Evolutionary conservation across 2,888 invertebrate genomes (phyloP).

Genomic region (Drosophila cognata): DNA sequence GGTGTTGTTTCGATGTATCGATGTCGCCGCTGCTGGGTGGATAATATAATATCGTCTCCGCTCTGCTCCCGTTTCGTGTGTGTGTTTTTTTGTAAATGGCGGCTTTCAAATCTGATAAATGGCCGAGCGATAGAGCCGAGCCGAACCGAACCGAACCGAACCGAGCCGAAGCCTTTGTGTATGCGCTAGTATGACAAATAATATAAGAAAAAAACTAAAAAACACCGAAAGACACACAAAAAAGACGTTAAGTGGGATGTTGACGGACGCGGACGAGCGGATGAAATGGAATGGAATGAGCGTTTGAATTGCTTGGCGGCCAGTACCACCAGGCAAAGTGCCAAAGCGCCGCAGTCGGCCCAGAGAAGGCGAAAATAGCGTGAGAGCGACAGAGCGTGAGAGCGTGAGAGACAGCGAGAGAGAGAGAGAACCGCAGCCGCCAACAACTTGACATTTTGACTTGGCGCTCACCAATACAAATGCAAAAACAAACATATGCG

Average conservation of each 20-base stretch:
- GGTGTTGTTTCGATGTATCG: constrained; percentile 52
- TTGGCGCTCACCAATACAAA: constrained; percentile 47
- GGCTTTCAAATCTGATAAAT: constrained; percentile 70
- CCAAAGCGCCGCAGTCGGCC: constrained; percentile 66
- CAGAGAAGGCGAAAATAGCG: constrained; percentile 40
- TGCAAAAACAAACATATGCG: constrained; percentile 8
- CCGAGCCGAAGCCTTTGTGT: constrained; percentile 52
- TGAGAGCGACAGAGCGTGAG: constrained; percentile 26
- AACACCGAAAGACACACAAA: constrained; percentile 22
- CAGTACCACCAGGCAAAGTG: constrained; percentile 60
- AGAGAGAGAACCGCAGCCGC: constrained; percentile 22
- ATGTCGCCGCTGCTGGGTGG: constrained; percentile 70
- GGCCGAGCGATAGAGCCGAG: constrained; percentile 35
- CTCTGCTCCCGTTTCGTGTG: constrained; percentile 64
- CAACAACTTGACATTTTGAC: constrained; percentile 68
- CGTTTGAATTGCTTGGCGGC: constrained; percentile 69
- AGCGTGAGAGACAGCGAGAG: constrained; percentile 20
- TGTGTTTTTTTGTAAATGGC: constrained; percentile 55
- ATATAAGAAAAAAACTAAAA: constrained; percentile 10
- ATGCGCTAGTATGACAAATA: constrained; percentile 21
- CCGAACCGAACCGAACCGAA: constrained; percentile 13
- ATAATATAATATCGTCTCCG: constrained; percentile 63
- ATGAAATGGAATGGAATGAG: constrained; percentile 79
- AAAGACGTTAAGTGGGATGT: constrained; percentile 77
- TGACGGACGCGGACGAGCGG: constrained; percentile 82